phyloP scores from a whole-genome alignment of 1,140 invertebrate genomes.

The Cardiocondyla obscurior region DNA sequence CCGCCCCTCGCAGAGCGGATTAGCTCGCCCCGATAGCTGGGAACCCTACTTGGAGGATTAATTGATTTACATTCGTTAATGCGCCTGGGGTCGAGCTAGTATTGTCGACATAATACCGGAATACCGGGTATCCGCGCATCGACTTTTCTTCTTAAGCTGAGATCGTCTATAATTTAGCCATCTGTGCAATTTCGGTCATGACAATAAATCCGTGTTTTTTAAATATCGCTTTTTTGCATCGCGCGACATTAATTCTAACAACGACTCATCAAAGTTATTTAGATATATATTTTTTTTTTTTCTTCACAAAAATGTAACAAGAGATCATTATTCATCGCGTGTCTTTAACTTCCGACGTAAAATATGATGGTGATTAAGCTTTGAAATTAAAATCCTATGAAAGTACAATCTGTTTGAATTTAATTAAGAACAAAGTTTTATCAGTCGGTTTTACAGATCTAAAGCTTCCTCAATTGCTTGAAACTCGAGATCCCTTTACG shows the following conservation, averaged over 20 bases:
- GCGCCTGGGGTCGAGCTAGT: constrained; percentile 15
- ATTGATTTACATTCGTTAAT: constrained; percentile 58
- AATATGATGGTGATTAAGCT: constrained; percentile 17
- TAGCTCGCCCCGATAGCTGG: constrained; percentile 34
- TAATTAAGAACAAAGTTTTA: constrained; percentile 28
- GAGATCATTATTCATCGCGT: neutral
- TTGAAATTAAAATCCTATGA: constrained; percentile 20
- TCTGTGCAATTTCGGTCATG: neutral
- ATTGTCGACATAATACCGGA: constrained; percentile 32
- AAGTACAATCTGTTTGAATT: constrained; percentile 17
- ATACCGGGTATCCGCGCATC: neutral
- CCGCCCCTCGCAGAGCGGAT: constrained; percentile 17
- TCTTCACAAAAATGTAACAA: neutral
- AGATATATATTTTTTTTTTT: no score
- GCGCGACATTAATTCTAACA: neutral
- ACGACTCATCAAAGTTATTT: neutral
- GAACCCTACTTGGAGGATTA: constrained; percentile 32
- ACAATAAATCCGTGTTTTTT: neutral
- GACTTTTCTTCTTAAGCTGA: constrained; percentile 1
- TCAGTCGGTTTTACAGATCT: neutral
- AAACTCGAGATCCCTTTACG: neutral
- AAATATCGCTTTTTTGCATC: neutral
- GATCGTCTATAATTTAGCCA: constrained; percentile 18
- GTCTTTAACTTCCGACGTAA: neutral
- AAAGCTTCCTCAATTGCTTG: neutral